Evolutionary conservation across 1,140 invertebrate genomes (phyloP).

Genomic region (Brachionus calyciflorus): DNA sequence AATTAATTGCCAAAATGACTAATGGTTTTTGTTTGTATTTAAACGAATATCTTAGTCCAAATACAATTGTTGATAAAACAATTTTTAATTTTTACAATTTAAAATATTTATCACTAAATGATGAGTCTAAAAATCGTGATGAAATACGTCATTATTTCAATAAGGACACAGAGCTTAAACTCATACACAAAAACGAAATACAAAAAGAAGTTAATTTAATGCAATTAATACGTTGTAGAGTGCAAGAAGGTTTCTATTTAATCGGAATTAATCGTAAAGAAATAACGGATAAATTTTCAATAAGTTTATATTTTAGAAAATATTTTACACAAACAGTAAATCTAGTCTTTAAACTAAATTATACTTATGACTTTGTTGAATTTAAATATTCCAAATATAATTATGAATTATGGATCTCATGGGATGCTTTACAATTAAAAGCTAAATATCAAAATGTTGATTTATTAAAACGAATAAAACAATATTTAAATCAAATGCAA

Average conservation of each 20-base stretch:
- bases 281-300: background rate
- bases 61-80: background rate
- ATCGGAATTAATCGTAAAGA: background rate
- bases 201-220: background rate
- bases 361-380: background rate
- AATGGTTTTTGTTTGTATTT: conserved; percentile 28
- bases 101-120: background rate
- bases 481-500: background rate
- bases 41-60: background rate
- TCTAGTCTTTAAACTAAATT: conserved; percentile 15
- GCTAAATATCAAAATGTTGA: conserved; percentile 10
- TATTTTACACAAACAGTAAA: conserved; percentile 8
- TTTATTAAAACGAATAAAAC: background rate
- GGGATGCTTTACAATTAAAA: background rate
- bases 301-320: conserved; percentile 28
- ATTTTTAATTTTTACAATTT: conserved; percentile 11
- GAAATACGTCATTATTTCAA: background rate
- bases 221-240: background rate
- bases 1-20: conserved; percentile 11
- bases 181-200: background rate
- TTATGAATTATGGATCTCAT: background rate
- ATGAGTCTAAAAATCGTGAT: background rate
- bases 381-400: background rate
- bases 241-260: conserved; percentile 29
- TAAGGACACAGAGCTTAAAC: background rate